Evolutionary conservation across 2,888 invertebrate genomes (phyloP), one percentile per base, ranked within the genome.

Genomic region (Rhaphigaster nebulosa): DNA sequence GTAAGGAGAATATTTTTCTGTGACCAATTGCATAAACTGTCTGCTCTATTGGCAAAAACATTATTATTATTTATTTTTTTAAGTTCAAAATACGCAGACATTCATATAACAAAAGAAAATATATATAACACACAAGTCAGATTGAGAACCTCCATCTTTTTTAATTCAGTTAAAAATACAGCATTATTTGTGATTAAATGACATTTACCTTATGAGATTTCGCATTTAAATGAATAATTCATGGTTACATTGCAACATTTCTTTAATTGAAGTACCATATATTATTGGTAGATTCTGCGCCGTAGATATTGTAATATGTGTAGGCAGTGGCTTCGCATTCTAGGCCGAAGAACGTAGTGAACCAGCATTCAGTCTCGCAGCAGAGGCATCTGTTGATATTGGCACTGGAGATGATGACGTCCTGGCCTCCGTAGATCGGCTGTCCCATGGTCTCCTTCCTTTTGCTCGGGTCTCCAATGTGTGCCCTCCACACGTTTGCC

Each of bases 321-420:
- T 56, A 90, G 23, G 87, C 90, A 15, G 90, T 90, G 5, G 90
- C 87, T 60, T 90, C 90, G 18, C 84, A 84, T 60, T 90, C 90
- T 2, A 84, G 45, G 3, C 87, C 90, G 90, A 90, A 90, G 50
- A 90, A 50, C 1, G 90, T 90, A n/a, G 84, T 54, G 26, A 90
- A 90, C 90, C 90, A 90, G 56, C 41, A 60, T 10, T 87, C 54
- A 10, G 90, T 90, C 70, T 90, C 90, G 41, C 54, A 54, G 90
- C 84, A 80, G 15, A 90, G 90, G n/a, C 54, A 65, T 29, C 90
- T 52, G 87, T 90, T 90, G 34, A 87, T 23, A 45, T 54, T 87
- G 20, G 90, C 87, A 70, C 90, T 90, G 26, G 45, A 20, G 54
- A 90, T 26, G 38, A 90, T 60, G 38, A 90, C 38, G 1, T 90